phyloP scores from a whole-genome alignment of 2,888 invertebrate genomes.

The Cerastis rubricosa region DNA sequence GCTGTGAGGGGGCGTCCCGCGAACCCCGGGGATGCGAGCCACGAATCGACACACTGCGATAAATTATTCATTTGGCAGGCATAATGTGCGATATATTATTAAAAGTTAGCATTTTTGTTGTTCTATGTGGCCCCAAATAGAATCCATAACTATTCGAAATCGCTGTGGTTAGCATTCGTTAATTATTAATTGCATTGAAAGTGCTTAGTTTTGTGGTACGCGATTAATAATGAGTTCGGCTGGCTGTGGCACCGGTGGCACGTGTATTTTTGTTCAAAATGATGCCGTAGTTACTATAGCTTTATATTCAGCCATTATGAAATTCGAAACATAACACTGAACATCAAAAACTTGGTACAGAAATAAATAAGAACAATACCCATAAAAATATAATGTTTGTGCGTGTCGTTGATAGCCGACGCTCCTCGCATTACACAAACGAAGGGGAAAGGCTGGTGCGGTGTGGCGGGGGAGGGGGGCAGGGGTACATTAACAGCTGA shows the following conservation, averaged over 20 bases:
- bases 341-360: conserved; percentile 46
- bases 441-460: conserved; percentile 89
- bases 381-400: conserved; percentile 68
- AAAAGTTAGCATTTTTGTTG: conserved; percentile 89
- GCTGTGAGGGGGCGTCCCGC: conserved; percentile 67
- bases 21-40: conserved; percentile 85
- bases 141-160: conserved; percentile 77
- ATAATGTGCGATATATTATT: conserved; percentile 91
- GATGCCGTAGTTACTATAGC: not conserved
- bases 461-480: conserved; percentile 75
- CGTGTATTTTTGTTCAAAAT: conserved; percentile 16
- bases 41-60: conserved; percentile 88
- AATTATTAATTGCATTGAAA: conserved; percentile 42
- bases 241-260: not conserved
- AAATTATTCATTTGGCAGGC: conserved; percentile 90
- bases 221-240: conserved; percentile 13
- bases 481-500: conserved; percentile 89
- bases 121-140: conserved; percentile 77
- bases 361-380: conserved; percentile 62
- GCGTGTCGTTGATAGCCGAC: conserved; percentile 76
- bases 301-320: conserved; percentile 23
- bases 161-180: conserved; percentile 70
- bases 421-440: conserved; percentile 90
- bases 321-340: conserved; percentile 45
- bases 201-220: conserved; percentile 26